Conservation (phyloP, 2,113 vertebrate genomes). For the Echinops telfairi region DNA sequence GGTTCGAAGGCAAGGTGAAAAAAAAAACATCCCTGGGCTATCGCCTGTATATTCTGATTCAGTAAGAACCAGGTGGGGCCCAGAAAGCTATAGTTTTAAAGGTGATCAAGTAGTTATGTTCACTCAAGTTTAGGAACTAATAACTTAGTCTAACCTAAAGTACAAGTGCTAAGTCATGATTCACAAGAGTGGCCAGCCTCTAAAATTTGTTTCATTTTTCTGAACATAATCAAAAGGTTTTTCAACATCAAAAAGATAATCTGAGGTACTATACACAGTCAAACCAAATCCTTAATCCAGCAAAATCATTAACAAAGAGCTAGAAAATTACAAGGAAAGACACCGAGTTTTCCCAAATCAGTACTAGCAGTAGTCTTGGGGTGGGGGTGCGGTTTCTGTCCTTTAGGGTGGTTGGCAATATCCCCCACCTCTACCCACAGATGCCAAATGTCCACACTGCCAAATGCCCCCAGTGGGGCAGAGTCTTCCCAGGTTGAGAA, state of each 20-base stretch:
- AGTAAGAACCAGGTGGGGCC: not conserved
- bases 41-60: not conserved
- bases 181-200: slow-evolving; percentile 24
- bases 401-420: not conserved
- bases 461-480: not conserved
- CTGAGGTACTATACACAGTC: slow-evolving; percentile 32
- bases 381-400: not conserved
- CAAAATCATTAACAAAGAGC: not conserved
- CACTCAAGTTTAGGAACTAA: slow-evolving; percentile 50
- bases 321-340: slow-evolving; percentile 32
- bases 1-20: slow-evolving; percentile 18
- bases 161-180: slow-evolving; percentile 11
- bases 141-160: not conserved
- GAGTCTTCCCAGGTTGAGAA: not conserved
- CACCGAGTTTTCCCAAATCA: not conserved
- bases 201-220: slow-evolving; percentile 38
- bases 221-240: slow-evolving; percentile 33
- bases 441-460: not conserved
- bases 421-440: not conserved
- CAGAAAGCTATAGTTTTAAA: not conserved
- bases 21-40: not conserved
- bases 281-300: not conserved
- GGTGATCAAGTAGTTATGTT: slow-evolving; percentile 15
- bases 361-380: not conserved
- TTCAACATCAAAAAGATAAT: slow-evolving; percentile 57